Conservation (phyloP, 2,888 invertebrate species). For the Rhabditoides inermis region DNA sequence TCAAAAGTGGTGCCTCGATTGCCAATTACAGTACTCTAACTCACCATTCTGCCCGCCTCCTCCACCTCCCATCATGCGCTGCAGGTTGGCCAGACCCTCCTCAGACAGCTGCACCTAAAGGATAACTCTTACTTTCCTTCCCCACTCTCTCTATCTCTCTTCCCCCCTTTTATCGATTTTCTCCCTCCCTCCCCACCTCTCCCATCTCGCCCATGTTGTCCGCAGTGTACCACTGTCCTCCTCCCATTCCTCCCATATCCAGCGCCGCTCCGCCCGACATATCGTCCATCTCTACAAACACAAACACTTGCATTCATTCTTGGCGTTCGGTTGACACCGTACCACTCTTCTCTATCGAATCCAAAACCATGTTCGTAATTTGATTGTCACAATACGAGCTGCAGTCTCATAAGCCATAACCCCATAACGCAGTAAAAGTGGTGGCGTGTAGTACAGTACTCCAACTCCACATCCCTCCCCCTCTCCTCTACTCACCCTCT, state of each 20-base stretch:
- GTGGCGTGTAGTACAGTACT: not conserved
- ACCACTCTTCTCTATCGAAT: no score
- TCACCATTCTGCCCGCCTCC: constrained; percentile 2
- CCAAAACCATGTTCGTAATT: no score
- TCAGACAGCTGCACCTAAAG: constrained; percentile 29
- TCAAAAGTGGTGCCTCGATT: no score
- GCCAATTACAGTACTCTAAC: not conserved
- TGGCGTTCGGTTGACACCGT: no score
- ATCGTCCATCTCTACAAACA: constrained; percentile 6
- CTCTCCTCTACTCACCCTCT: constrained; percentile 4
- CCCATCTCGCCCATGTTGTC: constrained; percentile 15
- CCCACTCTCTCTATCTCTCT: no score
- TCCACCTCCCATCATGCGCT: constrained; percentile 30
- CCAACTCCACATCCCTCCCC: not conserved
- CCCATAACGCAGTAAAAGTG: no score
- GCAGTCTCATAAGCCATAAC: no score
- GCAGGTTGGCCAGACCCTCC: constrained; percentile 39
- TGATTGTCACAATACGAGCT: no score
- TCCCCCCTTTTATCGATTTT: no score
- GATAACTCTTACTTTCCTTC: no score
- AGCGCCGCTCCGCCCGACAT: constrained; percentile 1
- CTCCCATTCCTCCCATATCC: no score
- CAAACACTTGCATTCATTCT: no score
- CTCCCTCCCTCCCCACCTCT: not conserved
- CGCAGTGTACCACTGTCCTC: constrained; percentile 25